Conservation (phyloP, 2,797 vertebrate species). For the Lepilemur septentrionalis region DNA sequence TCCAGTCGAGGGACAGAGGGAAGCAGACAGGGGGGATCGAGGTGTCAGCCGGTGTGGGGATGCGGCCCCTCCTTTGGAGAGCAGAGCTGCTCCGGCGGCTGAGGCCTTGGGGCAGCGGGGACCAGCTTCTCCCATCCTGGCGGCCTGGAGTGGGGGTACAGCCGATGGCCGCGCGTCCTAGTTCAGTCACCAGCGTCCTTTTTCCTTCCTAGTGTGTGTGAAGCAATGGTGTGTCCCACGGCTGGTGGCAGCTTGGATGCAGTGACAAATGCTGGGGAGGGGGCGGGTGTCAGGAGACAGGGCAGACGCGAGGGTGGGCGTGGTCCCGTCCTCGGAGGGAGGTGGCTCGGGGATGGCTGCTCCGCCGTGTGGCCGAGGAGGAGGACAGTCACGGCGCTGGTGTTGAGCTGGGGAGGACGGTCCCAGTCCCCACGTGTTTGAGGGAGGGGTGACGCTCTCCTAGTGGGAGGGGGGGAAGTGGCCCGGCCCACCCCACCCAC, state of each 20-base stretch:
- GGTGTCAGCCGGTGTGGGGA: background rate
- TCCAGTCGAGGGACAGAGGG: background rate
- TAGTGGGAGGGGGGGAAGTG: accelerated
- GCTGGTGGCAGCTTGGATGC: background rate
- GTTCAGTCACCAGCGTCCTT: background rate
- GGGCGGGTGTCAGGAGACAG: too few species aligned
- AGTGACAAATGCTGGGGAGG: background rate
- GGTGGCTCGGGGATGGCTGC: background rate
- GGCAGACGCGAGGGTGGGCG: too few species aligned
- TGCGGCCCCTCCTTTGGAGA: background rate
- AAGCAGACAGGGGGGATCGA: background rate
- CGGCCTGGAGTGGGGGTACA: accelerated
- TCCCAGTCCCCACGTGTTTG: background rate
- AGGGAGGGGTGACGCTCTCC: background rate
- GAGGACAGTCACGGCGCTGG: background rate
- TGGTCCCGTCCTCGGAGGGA: background rate
- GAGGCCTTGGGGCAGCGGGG: background rate
- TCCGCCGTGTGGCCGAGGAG: background rate
- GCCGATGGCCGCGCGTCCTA: background rate
- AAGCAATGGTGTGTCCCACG: background rate
- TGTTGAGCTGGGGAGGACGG: background rate
- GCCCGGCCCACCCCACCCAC: background rate
- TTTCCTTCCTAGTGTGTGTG: background rate
- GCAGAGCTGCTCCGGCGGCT: too few species aligned
- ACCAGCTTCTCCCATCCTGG: accelerated